These are phyloP conservation scores for Cryptomyrus ogoouensis DNA, from an alignment of 2,113 vertebrate genomes.

Conservation along the genomic window DNA sequence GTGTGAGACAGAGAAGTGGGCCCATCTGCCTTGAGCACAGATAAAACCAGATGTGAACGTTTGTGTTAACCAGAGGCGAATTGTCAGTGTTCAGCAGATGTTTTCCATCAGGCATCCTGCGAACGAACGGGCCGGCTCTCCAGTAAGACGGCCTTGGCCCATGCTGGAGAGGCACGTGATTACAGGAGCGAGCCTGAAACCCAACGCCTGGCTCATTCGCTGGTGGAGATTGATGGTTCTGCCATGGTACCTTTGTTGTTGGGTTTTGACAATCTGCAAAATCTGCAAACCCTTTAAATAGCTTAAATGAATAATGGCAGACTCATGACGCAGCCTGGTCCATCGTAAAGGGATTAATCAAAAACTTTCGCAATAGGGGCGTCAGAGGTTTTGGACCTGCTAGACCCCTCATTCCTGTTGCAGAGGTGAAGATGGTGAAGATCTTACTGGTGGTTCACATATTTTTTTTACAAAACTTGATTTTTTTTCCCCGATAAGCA, in stretches of 20 bases:
- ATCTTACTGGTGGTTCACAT: background rate
- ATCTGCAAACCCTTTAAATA: background rate
- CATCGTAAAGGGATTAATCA: slow-evolving; percentile 3
- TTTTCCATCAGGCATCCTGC: slow-evolving; percentile 43
- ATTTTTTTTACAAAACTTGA: background rate
- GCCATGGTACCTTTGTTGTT: background rate
- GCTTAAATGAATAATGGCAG: background rate
- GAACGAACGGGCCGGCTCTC: background rate
- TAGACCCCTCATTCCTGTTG: background rate
- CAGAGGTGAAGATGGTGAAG: background rate
- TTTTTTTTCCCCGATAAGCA: background rate
- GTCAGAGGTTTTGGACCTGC: background rate
- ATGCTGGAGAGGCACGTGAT: background rate
- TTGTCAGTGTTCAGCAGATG: slow-evolving; percentile 57
- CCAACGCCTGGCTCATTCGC: background rate
- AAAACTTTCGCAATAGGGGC: background rate
- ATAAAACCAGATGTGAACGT: slow-evolving; percentile 53
- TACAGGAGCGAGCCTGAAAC: background rate
- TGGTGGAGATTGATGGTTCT: background rate
- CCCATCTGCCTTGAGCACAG: slow-evolving; percentile 32
- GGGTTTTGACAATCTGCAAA: slow-evolving; percentile 6
- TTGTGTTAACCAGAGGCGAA: slow-evolving; percentile 47
- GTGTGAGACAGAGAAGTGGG: slow-evolving; percentile 19
- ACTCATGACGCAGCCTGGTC: background rate
- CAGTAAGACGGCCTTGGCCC: background rate